These are phyloP conservation scores for Sciurus vulgaris DNA, from an alignment of 2,797 vertebrate genomes.

Conservation along the genomic window DNA sequence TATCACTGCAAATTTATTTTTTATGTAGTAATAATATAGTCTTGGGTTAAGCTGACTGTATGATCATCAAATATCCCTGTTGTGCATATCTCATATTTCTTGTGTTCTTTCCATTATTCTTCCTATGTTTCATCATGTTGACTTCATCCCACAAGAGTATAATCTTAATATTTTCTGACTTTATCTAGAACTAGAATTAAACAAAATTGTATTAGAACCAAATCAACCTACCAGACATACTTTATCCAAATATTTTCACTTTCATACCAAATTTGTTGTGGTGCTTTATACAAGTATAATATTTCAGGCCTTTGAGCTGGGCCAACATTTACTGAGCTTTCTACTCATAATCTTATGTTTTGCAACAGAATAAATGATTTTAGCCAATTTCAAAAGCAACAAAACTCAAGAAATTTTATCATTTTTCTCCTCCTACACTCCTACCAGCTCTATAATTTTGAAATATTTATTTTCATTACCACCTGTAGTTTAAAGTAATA, in stretches of 20 bases:
- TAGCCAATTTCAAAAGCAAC: neutral
- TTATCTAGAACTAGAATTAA: neutral
- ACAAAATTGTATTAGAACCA: neutral
- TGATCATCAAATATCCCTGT: neutral
- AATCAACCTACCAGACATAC: neutral
- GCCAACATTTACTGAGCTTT: neutral
- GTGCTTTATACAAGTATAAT: neutral
- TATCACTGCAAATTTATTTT: neutral
- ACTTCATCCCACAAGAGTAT: neutral
- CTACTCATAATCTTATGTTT: neutral
- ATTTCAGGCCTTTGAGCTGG: neutral
- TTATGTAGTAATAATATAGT: neutral
- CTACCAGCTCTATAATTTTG: neutral
- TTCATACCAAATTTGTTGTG: neutral
- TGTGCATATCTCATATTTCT: neutral
- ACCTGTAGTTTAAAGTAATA: neutral
- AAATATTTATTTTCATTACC: neutral
- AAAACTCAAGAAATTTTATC: constrained; percentile 16
- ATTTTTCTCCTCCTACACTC: neutral
- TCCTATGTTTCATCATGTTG: neutral
- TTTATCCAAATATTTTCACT: neutral
- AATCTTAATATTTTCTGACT: neutral
- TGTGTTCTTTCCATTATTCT: neutral
- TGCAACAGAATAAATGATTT: neutral
- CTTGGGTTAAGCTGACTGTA: neutral